These are phyloP conservation scores for Dichetophora obliterata DNA, from an alignment of 2,888 invertebrate species.

Conservation along the genomic window DNA sequence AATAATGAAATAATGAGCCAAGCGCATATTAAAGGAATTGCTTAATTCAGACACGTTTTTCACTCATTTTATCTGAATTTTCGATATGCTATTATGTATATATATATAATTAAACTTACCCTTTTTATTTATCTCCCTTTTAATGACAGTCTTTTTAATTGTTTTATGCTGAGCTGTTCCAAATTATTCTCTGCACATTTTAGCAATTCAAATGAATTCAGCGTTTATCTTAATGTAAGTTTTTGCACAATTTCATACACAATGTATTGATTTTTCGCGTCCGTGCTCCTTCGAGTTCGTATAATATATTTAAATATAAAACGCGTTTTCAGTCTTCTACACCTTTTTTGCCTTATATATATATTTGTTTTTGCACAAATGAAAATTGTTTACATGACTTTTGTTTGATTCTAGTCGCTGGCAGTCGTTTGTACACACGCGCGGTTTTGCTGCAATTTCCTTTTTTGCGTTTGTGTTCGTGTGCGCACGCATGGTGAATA, in stretches of 20 bases:
- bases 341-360: slow-evolving; percentile 32
- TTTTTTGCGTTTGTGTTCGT: slow-evolving; percentile 35
- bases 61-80: no score
- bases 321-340: slow-evolving; percentile 44
- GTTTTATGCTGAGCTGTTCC: neutral
- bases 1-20: neutral
- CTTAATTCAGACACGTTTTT: no score
- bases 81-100: neutral
- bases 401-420: slow-evolving; percentile 32
- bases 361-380: slow-evolving; percentile 45
- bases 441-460: slow-evolving; percentile 40
- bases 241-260: slow-evolving; percentile 14
- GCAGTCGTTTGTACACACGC: slow-evolving; percentile 44
- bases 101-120: slow-evolving; percentile 3
- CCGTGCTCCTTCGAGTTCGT: slow-evolving; percentile 31
- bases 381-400: slow-evolving; percentile 42
- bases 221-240: neutral
- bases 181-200: neutral
- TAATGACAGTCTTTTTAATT: slow-evolving; percentile 1
- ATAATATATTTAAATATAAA: slow-evolving; percentile 37
- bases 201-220: neutral
- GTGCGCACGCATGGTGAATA: slow-evolving; percentile 23
- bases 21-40: no score
- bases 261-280: slow-evolving; percentile 32
- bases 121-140: neutral